A percentile compares a stretch with the other conserved stretches of the same genome.
Conservation (phyloP, 92 coral and sea anemone species). For the Porites divaricata region DNA sequence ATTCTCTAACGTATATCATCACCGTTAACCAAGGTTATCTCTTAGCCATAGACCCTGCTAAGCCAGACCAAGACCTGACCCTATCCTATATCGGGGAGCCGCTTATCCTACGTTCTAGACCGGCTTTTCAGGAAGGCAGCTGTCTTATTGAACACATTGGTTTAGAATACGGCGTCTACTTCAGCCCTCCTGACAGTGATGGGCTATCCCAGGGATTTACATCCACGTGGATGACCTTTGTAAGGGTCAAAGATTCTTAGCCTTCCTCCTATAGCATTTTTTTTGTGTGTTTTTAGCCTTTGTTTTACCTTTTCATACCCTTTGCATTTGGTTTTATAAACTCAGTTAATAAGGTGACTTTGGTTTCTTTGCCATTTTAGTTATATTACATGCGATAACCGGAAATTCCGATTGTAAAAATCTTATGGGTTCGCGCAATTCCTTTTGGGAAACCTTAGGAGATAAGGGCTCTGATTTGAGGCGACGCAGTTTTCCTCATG, state of each 20-base stretch:
- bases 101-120: conserved; percentile 33
- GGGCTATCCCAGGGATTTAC: conserved; percentile 62
- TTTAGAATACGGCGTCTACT: conserved; percentile 39
- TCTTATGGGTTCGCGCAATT: too few relatives aligned
- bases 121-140: neutral
- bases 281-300: neutral
- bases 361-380: too few relatives aligned
- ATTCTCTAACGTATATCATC: conserved; percentile 23
- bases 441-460: too few relatives aligned
- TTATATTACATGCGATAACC: too few relatives aligned
- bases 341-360: too few relatives aligned
- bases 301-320: neutral
- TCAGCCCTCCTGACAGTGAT: conserved; percentile 55
- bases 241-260: neutral
- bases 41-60: conserved; percentile 8
- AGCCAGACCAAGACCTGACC: conserved; percentile 4
- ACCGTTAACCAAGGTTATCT: conserved; percentile 34
- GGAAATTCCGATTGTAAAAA: too few relatives aligned
- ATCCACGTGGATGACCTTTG: conserved; percentile 46
- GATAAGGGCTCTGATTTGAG: too few relatives aligned
- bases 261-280: neutral
- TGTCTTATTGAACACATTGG: conserved; percentile 53
- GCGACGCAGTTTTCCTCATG: too few relatives aligned
- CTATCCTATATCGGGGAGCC: conserved; percentile 61
- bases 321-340: too few relatives aligned